Base-by-base conservation (phyloP, 1,140 invertebrate species). In the Zaprionus vittiger region DNA sequence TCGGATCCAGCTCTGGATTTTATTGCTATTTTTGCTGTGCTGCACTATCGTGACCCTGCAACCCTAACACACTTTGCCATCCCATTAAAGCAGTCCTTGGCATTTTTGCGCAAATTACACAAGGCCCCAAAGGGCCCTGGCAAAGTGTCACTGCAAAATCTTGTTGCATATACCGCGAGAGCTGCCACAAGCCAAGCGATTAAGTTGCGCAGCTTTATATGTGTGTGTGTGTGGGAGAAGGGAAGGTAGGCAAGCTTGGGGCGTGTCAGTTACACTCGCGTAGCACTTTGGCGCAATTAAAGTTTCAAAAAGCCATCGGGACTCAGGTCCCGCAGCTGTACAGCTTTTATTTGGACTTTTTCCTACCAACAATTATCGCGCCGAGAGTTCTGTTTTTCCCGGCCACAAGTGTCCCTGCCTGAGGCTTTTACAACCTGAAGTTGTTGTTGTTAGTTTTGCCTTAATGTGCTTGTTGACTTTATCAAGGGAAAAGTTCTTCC, bases 231-330 rank as follows among this genome's bases (percentile, higher is more conserved):
- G 20, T 37, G 61, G 44, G 38, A 34, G 26, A n/a, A 47, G 60
- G 41, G 28, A 15, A 5, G 5, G 54, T 38, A 15, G 31, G 28
- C n/a, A 12, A 38, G 28, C 22, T 6, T 15, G 20, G 11, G 37
- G 38, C 26, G 52, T 34, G 54, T 61, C 17, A 37, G 55, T 37
- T 41, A 60, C 55, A 76, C 37, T 66, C 28, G 37, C 37, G n/a
- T 17, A 66, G 65, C 77, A 77, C 81, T 84, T 78, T 68, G 64
- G 61, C 24, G 64, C 65, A 79, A 81, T 85, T 81, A 79, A 85
- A 85, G 71, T 85, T 76, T 38, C 60, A 72, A 28, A 85, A 73
- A 62, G 75, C 73, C 79, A 57, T 55, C 62, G 73, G 78, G 69
- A 73, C 44, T 37, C 62, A 28, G 20, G 17, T 47, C 57, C 56